Base-by-base conservation (phyloP, 2,113 vertebrate species). In the Macquaria ambigua region DNA sequence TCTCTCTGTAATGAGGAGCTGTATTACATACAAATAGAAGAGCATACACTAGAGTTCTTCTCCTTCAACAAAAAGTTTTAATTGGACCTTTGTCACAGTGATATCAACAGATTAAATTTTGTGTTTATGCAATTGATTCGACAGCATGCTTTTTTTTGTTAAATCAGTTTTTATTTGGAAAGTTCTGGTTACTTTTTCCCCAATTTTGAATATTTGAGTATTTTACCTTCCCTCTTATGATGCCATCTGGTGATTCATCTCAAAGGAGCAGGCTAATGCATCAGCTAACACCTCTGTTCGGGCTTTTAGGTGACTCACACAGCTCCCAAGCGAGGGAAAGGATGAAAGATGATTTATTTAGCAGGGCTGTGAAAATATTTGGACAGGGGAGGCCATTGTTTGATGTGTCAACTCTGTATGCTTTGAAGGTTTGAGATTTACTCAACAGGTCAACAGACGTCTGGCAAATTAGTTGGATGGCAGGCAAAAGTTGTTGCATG, bases 221-320 rank as follows among this genome's bases (percentile, higher is more conserved):
- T 64, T 50, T 56, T 52, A 28, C 41, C 55, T 67, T 77, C 8
- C 4, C 34, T 50, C 18, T 2, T 23, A 0, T 59, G 63, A 68
- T 63, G 15, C 75, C 34, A 7, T 67, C 21, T 16, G 31, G 31
- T 87, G 82, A 81, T 50, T 79, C 48, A 72, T 85, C 76, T 43
- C 41, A 43, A 56, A 69, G 50, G 64, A 69, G n/a, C 18, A 0
- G 3, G 43, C 69, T 77, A 82, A 79, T 80, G 43, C 71, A 68
- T 61, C 68, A 53, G 64, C 76, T 75, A 58, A 78, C 73, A n/a
- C 23, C 6, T 84, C 52, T 63, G 12, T 83, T 71, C 58, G 46
- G 77, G 39, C 79, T 71, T 4, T 56, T 46, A 72, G 62, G 73
- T 88, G 83, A 84, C 66, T 88, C 83, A 86, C 56, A 62, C 78